Conservation (phyloP, 2,113 vertebrate genomes). For the Donacobius atricapilla region DNA sequence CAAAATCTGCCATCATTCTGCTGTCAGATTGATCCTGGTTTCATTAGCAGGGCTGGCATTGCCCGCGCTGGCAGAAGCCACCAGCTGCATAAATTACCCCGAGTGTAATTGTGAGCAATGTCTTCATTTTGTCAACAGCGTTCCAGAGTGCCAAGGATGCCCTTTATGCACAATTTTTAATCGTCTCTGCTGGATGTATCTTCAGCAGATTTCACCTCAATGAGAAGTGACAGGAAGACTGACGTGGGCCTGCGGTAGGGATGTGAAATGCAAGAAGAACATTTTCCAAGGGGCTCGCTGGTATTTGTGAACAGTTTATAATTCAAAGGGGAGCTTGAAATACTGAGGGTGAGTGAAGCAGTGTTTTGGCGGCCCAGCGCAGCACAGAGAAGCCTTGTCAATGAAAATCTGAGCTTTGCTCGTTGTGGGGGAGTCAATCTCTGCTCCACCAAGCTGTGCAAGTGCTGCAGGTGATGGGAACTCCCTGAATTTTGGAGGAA, state of each 20-base stretch:
- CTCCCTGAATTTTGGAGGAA: not conserved
- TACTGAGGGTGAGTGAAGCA: not conserved
- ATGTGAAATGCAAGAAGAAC: not conserved
- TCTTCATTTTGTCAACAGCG: constrained; percentile 61
- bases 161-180: not conserved
- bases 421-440: accelerated
- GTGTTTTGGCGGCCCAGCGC: not conserved
- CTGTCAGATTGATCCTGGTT: constrained; percentile 56
- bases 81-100: constrained; percentile 44
- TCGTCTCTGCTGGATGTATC: constrained; percentile 5
- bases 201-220: not conserved
- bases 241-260: not conserved
- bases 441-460: accelerated
- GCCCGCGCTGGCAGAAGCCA: constrained; percentile 18
- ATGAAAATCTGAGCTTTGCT: not conserved
- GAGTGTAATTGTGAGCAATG: constrained; percentile 48
- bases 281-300: not conserved
- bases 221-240: not conserved
- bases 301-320: not conserved
- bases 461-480: not conserved
- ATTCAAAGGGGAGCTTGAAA: not conserved
- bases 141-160: not conserved
- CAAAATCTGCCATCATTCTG: constrained; percentile 46
- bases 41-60: constrained; percentile 62
- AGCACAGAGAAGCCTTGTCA: not conserved